Percentiles rank a stretch among this genome's conserved stretches.
These are phyloP conservation scores for Plebejus melissa DNA, from an alignment of 2,888 invertebrate species.

Conservation along the genomic window DNA sequence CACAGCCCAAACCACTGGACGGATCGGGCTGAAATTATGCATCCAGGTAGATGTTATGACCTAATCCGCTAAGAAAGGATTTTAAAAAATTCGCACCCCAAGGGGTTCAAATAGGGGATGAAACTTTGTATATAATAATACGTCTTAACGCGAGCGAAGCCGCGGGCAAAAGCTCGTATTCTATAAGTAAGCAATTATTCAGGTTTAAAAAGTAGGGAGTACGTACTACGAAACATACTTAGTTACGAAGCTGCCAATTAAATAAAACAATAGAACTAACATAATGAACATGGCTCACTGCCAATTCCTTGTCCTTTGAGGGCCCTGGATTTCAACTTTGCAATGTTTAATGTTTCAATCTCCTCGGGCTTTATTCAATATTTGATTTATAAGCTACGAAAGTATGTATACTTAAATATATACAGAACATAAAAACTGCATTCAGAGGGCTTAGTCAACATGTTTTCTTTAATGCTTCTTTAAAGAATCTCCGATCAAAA, in stretches of 20 bases:
- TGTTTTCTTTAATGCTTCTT: no score
- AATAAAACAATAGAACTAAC: not conserved
- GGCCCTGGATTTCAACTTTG: not conserved
- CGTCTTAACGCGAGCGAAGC: no score
- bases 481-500: no score
- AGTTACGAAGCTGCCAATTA: not conserved
- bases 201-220: not conserved
- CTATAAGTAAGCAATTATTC: not conserved
- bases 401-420: not conserved
- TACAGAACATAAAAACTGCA: not conserved
- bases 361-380: not conserved
- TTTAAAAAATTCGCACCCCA: no score
- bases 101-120: no score
- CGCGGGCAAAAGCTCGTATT: not conserved
- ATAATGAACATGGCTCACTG: conserved; percentile 1
- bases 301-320: conserved; percentile 17
- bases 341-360: conserved; percentile 4
- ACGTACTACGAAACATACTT: not conserved
- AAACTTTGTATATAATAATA: no score
- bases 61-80: no score
- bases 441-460: not conserved
- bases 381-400: not conserved
- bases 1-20: no score
- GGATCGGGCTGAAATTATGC: no score
- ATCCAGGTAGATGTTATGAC: no score